A percentile compares a stretch with the other conserved stretches of the same genome.
These are phyloP conservation scores for Falcunculus frontatus DNA, from an alignment of 2,113 vertebrate species.

Conservation along the genomic window DNA sequence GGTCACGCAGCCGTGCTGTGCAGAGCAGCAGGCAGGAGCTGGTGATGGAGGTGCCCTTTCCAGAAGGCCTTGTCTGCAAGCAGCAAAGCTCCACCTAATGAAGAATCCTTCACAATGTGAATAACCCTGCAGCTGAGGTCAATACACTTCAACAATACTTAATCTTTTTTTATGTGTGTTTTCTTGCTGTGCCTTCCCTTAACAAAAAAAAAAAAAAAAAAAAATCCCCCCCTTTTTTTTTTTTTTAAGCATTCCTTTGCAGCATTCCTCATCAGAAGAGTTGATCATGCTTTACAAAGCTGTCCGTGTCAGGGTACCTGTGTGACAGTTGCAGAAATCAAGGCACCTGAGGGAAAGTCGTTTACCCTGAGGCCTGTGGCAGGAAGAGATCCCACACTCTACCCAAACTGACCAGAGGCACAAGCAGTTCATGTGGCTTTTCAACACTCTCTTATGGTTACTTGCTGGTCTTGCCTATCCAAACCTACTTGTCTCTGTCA, in stretches of 20 bases:
- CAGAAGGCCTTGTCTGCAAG: not conserved
- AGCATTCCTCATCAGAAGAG: not conserved
- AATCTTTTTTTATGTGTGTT: not conserved
- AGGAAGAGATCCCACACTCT: accelerated
- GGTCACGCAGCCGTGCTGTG: not conserved
- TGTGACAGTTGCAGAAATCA: not conserved
- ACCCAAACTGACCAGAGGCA: not conserved
- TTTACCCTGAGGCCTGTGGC: not conserved
- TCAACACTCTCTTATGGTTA: not conserved
- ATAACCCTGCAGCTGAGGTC: not conserved
- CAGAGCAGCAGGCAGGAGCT: not conserved
- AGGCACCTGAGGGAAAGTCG: not conserved
- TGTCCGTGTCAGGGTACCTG: not conserved
- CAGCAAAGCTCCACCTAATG: not conserved
- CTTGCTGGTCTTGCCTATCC: not conserved
- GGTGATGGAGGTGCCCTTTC: not conserved
- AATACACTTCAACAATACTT: not conserved
- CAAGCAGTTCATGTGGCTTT: not conserved
- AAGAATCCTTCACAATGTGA: not conserved
- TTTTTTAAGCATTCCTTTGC: not conserved
- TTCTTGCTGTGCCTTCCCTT: not conserved
- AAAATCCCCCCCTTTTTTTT: accelerated
- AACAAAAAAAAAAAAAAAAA: not conserved
- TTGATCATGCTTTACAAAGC: not conserved
- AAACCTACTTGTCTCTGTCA: not conserved